phyloP scores from a whole-genome alignment of 2,797 vertebrate species.

The Gephyroberyx darwinii region DNA sequence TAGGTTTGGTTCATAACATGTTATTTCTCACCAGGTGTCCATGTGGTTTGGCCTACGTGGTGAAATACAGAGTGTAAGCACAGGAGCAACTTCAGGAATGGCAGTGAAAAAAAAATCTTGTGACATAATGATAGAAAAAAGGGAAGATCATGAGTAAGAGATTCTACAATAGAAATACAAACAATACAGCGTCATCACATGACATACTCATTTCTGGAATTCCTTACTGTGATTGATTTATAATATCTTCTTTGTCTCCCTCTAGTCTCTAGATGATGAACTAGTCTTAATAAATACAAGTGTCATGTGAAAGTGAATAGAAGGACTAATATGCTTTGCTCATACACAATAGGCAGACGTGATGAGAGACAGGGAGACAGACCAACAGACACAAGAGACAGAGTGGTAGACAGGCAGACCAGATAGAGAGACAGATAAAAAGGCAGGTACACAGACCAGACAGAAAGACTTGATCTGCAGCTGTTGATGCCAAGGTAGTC shows the following conservation, averaged over 20 bases:
- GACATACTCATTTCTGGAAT: too few species aligned
- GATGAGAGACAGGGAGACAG: conserved; percentile 23
- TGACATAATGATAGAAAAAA: too few species aligned
- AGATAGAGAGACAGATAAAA: conserved; percentile 25
- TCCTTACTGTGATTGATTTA: background rate
- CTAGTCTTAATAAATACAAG: background rate
- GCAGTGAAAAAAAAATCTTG: too few species aligned
- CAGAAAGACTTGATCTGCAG: background rate
- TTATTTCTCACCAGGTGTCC: too few species aligned
- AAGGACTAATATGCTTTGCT: too few species aligned
- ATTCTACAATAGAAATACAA: too few species aligned
- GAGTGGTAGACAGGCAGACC: conserved; percentile 20
- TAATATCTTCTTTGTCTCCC: background rate
- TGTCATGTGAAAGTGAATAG: too few species aligned
- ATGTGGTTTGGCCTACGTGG: too few species aligned
- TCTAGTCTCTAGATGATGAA: conserved; percentile 1
- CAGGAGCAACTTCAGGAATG: too few species aligned
- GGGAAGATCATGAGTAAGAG: too few species aligned
- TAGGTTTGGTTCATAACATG: too few species aligned
- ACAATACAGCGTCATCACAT: background rate
- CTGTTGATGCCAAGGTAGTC: background rate
- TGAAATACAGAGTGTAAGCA: too few species aligned
- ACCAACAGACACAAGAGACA: background rate
- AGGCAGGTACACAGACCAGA: conserved; percentile 2
- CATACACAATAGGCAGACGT: conserved; percentile 22